Evolutionary conservation across 2,888 invertebrate genomes (phyloP), one percentile per base, ranked within the genome.

Genomic region (Andrena camellia): DNA sequence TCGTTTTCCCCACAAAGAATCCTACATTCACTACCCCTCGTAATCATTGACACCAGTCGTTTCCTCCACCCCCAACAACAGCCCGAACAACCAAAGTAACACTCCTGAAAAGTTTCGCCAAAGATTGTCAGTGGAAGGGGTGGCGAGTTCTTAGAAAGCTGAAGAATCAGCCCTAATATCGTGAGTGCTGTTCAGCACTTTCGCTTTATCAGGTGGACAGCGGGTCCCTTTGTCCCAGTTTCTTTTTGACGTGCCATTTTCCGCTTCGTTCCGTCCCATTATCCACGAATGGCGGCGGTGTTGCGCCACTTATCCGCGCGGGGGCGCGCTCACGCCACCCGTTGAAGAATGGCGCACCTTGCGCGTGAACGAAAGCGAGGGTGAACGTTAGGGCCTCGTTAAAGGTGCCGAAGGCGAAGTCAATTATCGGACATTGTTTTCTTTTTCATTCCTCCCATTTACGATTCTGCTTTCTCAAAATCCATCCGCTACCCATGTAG

Each of bases 161-260:
- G 20, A 20, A 42, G 62, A 59, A 79, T 48, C 50, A 10, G n/a
- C 52, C 52, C 73, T 64, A 71, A 80, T 54, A 59, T 52, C 33
- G 57, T 42, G 68, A 71, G 70, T 74, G 70, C 23, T 60, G 66
- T 57, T 75, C 76, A 60, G 67, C 69, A 78, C 72, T 85, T 63
- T 73, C 57, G 42, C 77, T 87, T 87, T 89, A 89, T 89, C 87
- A 89, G 83, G 60, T 69, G 83, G 83, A 84, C 87, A 85, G 84
- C 78, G 83, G 78, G 35, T 48, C 66, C 76, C 78, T 87, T 90
- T 88, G 84, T 90, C 84, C 79, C 68, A 85, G 73, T 78, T 86
- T 78, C 88, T 90, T 86, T 89, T 85, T 86, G 83, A 90, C 81
- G 80, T 83, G 68, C 84, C 85, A 83, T 89, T 88, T 87, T 86